phyloP scores from a whole-genome alignment of 2,888 invertebrate species.

The Leistus spinibarbis region DNA sequence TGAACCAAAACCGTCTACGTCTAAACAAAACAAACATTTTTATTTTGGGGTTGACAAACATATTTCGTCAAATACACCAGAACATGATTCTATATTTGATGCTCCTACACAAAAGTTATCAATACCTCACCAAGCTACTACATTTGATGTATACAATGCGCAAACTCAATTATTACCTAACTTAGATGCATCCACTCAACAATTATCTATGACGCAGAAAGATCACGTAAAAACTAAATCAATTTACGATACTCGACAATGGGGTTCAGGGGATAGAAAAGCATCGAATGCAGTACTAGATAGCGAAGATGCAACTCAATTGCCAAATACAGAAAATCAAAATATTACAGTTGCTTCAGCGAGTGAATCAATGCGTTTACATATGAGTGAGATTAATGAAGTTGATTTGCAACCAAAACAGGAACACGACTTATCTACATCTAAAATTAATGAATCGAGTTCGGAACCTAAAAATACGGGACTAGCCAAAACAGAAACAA shows the following conservation, averaged over 20 bases:
- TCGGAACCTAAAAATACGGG: conserved; percentile 3
- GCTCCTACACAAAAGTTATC: conserved; percentile 13
- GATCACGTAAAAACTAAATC: background rate
- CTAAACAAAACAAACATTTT: background rate
- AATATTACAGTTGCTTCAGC: background rate
- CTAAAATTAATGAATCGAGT: background rate
- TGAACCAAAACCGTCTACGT: background rate
- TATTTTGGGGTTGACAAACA: background rate
- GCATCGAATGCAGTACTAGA: background rate
- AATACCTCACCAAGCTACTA: background rate
- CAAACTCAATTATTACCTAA: conserved; percentile 35
- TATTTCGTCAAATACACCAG: background rate
- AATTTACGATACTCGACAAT: background rate
- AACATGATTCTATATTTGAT: background rate
- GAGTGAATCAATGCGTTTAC: background rate
- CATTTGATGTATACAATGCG: conserved; percentile 36
- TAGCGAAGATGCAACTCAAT: conserved; percentile 39
- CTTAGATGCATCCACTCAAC: conserved; percentile 36
- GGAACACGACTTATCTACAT: conserved; percentile 1
- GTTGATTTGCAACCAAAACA: conserved; percentile 30
- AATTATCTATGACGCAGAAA: background rate
- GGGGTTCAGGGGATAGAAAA: background rate
- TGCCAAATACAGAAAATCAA: conserved; percentile 1
- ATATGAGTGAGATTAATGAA: background rate
- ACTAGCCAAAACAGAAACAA: background rate